Evolutionary conservation across 2,888 invertebrate species (phyloP), one percentile per base, ranked within the genome.

Genomic region (Polydrusus cervinus): DNA sequence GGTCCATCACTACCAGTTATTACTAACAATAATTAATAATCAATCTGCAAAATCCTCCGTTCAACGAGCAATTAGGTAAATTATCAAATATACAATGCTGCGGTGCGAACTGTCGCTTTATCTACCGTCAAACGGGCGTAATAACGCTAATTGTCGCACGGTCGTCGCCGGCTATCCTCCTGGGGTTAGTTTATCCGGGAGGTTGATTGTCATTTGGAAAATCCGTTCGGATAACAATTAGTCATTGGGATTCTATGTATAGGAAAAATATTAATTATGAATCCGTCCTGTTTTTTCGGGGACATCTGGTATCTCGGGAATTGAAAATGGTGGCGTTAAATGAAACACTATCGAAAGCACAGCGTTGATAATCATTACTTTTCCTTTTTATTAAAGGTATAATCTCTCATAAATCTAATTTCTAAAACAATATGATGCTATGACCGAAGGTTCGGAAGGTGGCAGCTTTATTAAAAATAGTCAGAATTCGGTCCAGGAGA

Each of bases 81-180:
- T 80, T 78, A 79, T 79, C 76, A 73, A 74, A 79, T 80, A 79
- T 80, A 64, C 80, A 74, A 78, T 74, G 67, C 74, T 71, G 71
- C 72, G 72, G 69, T 75, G 71, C 62, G 61, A 71, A 74, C 71
- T 74, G 76, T 72, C 76, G 76, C 76, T 76, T 72, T 68, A 72
- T 68, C 64, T 34, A 64, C 68, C 64, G 34, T 75, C 71, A 72
- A 67, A 68, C 71, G 65, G 57, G 53, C 45, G 76, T 64, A 76
- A 76, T 76, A 76, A 69, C 51, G 60, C 64, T 76, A 76, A 76
- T 76, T 76, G 76, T 76, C 68, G 68, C 64, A 20, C 57, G 38
- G 57, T 60, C 49, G 57, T 38, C 51, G 47, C 49, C 11, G 49
- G 34, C 57, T 5, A 65, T 40, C 20, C 55, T 57, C 57, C 40